Percentiles rank a stretch among this genome's conserved stretches.
Conservation (phyloP, 2,888 invertebrate species). For the Chaetogeoica ovagalla region DNA sequence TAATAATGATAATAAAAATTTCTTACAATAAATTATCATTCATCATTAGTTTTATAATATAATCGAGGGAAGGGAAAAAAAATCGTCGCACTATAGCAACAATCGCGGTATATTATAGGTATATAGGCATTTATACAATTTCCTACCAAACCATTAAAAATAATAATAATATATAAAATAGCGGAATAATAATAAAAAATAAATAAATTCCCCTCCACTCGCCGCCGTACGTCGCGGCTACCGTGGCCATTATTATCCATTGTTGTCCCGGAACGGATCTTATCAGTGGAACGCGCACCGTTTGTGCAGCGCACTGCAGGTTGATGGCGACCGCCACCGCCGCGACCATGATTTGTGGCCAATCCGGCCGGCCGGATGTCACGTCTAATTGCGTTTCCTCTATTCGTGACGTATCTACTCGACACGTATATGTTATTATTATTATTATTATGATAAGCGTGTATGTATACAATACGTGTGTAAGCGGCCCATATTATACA, state of each 20-base stretch:
- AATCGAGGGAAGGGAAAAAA: too few species aligned
- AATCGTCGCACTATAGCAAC: too few species aligned
- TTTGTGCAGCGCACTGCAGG: not conserved
- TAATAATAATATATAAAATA: constrained; percentile 10
- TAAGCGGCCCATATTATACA: not conserved
- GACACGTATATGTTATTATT: constrained; percentile 30
- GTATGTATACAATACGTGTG: not conserved
- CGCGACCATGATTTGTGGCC: constrained; percentile 50
- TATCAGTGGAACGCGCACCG: constrained; percentile 21
- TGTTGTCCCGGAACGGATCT: constrained; percentile 52
- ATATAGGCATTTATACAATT: too few species aligned
- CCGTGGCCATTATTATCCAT: constrained; percentile 52
- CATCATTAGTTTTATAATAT: too few species aligned
- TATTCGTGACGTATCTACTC: constrained; percentile 50
- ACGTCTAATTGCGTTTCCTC: constrained; percentile 52
- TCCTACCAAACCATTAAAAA: too few species aligned
- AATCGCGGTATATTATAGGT: too few species aligned
- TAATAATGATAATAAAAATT: too few species aligned
- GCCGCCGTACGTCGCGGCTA: constrained; percentile 19
- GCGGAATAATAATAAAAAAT: not conserved
- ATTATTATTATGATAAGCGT: not conserved
- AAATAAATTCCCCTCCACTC: not conserved
- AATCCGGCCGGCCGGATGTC: constrained; percentile 52
- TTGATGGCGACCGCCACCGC: constrained; percentile 42
- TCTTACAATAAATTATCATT: too few species aligned